phyloP scores from a whole-genome alignment of 1,140 invertebrate species.

The Acyrthosiphon pisum region DNA sequence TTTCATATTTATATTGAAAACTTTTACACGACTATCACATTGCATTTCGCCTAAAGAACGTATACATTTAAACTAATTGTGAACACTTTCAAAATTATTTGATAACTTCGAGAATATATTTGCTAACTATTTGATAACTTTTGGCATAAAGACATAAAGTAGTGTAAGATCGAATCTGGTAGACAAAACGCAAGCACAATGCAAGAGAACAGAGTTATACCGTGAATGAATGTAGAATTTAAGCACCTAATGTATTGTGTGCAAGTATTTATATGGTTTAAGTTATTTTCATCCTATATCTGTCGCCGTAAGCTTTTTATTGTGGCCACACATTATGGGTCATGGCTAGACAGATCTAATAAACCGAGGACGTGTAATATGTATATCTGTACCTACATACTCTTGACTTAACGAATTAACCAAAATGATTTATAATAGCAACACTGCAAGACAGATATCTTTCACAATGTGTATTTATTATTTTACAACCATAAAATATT shows the following conservation, averaged over 20 bases:
- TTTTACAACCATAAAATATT: background rate
- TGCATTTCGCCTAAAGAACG: background rate
- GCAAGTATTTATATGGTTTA: background rate
- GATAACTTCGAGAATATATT: background rate
- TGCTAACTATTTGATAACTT: background rate
- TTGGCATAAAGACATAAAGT: background rate
- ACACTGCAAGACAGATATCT: background rate
- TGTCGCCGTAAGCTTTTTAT: background rate
- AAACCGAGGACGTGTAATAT: background rate
- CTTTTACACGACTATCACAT: background rate
- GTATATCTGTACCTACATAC: background rate
- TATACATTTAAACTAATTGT: background rate
- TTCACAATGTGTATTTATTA: slow-evolving; percentile 3
- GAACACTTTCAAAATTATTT: slow-evolving; percentile 13
- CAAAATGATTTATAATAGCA: slow-evolving; percentile 29
- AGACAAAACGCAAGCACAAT: background rate
- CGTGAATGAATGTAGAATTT: background rate
- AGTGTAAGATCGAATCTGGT: background rate
- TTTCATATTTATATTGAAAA: background rate
- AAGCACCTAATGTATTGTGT: background rate
- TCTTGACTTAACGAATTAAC: background rate
- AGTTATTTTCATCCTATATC: background rate
- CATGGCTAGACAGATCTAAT: slow-evolving; percentile 26
- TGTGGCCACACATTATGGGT: slow-evolving; percentile 16
- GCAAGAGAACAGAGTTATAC: background rate